phyloP scores from a whole-genome alignment of 2,888 invertebrate genomes.

The Zygaena filipendulae region DNA sequence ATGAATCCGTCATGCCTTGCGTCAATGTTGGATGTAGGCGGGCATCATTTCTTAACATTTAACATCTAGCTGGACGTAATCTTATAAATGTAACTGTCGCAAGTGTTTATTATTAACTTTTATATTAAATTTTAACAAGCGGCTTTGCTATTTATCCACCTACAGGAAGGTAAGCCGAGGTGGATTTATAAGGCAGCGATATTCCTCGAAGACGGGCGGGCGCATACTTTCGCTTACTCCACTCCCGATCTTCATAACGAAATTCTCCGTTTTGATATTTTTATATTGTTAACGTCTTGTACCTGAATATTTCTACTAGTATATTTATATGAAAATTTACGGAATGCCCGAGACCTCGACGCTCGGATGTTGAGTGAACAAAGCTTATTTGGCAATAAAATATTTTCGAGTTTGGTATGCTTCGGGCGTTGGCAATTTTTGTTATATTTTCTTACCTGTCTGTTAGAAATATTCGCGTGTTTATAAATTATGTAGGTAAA shows the following conservation, averaged over 20 bases:
- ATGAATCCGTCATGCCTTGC: too few species aligned
- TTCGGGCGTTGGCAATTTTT: slow-evolving; percentile 21
- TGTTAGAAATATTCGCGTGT: too few species aligned
- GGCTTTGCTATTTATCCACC: too few species aligned
- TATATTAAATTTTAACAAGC: too few species aligned
- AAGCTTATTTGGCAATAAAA: slow-evolving; percentile 53
- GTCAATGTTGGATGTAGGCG: too few species aligned
- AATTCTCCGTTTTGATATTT: slow-evolving; percentile 70
- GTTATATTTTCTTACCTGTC: slow-evolving; percentile 12
- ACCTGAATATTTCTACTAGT: slow-evolving; percentile 70
- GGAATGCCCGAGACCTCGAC: slow-evolving; percentile 55
- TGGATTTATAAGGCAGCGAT: slow-evolving; percentile 36
- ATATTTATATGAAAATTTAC: slow-evolving; percentile 60
- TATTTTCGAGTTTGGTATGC: slow-evolving; percentile 31
- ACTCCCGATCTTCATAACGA: slow-evolving; percentile 64
- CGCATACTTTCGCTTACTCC: slow-evolving; percentile 56
- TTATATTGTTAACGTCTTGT: slow-evolving; percentile 65
- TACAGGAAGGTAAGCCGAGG: slow-evolving; percentile 8
- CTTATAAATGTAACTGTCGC: too few species aligned
- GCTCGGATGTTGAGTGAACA: slow-evolving; percentile 48
- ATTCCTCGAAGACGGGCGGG: slow-evolving; percentile 23
- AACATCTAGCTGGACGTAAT: too few species aligned
- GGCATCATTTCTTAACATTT: too few species aligned
- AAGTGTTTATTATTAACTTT: too few species aligned
- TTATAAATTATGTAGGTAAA: too few species aligned